Conservation (phyloP, 1,140 invertebrate species). For the Pseudomyrmex concolor region DNA sequence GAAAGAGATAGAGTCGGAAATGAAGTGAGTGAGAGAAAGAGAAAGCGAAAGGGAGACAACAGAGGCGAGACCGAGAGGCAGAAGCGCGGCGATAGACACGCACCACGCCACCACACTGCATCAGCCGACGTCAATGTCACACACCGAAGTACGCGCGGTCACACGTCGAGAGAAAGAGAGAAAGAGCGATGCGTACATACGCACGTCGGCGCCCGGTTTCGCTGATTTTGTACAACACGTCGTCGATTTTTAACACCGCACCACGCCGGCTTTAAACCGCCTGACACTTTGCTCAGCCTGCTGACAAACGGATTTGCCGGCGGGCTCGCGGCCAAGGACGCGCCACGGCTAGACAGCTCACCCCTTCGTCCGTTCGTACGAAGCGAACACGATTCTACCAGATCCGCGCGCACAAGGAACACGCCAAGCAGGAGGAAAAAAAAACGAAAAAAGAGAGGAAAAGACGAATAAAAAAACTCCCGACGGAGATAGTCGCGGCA, state of each 20-base stretch:
- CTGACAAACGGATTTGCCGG: slow-evolving; percentile 7
- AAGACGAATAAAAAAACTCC: slow-evolving; percentile 55
- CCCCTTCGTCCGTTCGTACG: neutral
- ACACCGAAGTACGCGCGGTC: no score
- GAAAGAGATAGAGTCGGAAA: neutral
- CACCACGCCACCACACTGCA: slow-evolving; percentile 55
- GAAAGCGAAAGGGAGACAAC: slow-evolving; percentile 10
- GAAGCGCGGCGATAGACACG: slow-evolving; percentile 50
- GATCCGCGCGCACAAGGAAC: neutral
- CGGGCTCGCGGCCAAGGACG: slow-evolving; percentile 15
- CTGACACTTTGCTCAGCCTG: slow-evolving; percentile 16
- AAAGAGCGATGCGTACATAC: no score
- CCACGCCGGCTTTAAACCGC: neutral
- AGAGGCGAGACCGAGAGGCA: slow-evolving; percentile 46
- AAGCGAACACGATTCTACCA: neutral
- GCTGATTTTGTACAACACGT: no score
- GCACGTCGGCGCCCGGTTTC: no score
- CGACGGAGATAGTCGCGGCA: slow-evolving; percentile 53
- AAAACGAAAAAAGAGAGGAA: slow-evolving; percentile 61
- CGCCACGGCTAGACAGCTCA: slow-evolving; percentile 22
- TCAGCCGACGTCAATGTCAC: slow-evolving; percentile 36
- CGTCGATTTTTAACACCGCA: no score
- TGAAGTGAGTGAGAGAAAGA: neutral
- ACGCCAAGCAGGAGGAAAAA: slow-evolving; percentile 26
- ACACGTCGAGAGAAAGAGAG: no score